Evolutionary conservation across 2,113 vertebrate species (phyloP), one percentile per base, ranked within the genome.

Genomic region (Cynocephalus volans): DNA sequence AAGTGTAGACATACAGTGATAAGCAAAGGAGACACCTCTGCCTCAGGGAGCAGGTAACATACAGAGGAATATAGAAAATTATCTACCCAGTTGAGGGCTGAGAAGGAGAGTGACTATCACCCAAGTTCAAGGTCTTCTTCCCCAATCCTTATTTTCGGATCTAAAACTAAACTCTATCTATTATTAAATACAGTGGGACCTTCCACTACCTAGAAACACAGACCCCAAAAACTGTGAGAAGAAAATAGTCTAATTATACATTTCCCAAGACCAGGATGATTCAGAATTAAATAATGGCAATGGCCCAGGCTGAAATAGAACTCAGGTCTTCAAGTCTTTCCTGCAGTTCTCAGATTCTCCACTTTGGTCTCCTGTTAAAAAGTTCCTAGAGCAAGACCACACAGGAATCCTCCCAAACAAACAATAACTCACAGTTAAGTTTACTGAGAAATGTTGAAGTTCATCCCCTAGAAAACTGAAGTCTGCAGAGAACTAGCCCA

Each of bases 161-260:
- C 52, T 65, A 96, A 70, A 94, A 69, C 84, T 75, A 92, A 95
- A 92, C 45, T 79, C 45, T 31, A 26, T 62, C 69, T 45, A 11
- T 70, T 28, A 80, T 92, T 58, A 93, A 93, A 85, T 88, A 52
- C 7, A 65, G 19, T 56, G 69, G 4, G 11, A 89, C 52, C 41
- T 41, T 41, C 41, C 65, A 87, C 58, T 93, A 60, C 50, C 60
- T 80, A 65, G 52, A 91, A 91, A 81, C 9, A 5, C 9, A 3
- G 56, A 3, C 23, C 70, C 45, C 52, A 33, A 50, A 41, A 58
- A 48, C 10, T 50, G 36, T 77, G 73, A 89, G 72, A 95, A 92
- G 67, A 77, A 58, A 96, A 28, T 60, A n/a, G 11, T 77, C 76
- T 72, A 50, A 26, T 62, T 26, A 18, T 58, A 11, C 26, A 60